These are phyloP conservation scores for Matsumurasca onukii DNA, from an alignment of 1,140 invertebrate species.

Conservation along the genomic window DNA sequence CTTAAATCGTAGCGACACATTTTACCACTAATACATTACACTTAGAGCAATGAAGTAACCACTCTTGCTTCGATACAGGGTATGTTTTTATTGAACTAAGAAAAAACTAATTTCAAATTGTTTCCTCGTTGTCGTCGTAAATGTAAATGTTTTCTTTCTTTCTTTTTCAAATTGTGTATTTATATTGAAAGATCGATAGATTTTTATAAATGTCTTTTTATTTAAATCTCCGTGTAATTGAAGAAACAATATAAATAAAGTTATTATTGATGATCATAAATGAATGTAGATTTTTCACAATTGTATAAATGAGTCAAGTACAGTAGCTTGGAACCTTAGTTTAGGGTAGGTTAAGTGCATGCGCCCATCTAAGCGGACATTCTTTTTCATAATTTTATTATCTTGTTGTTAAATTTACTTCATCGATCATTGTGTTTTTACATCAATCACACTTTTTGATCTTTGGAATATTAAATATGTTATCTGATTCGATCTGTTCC, in stretches of 20 bases:
- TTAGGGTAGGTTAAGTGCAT: slow-evolving; percentile 21
- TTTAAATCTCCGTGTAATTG: slow-evolving; percentile 34
- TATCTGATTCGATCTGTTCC: background rate
- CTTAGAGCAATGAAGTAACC: slow-evolving; percentile 35
- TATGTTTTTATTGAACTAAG: slow-evolving; percentile 39
- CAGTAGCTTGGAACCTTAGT: slow-evolving; percentile 8
- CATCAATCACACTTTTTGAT: background rate
- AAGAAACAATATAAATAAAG: slow-evolving; percentile 32
- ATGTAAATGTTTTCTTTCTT: slow-evolving; percentile 35
- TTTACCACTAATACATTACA: slow-evolving; percentile 24
- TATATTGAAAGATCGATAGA: slow-evolving; percentile 36
- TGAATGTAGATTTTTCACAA: slow-evolving; percentile 40
- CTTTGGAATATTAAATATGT: slow-evolving; percentile 2
- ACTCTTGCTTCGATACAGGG: slow-evolving; percentile 40
- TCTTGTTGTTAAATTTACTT: slow-evolving; percentile 4
- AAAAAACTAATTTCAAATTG: slow-evolving; percentile 37
- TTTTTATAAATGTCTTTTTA: slow-evolving; percentile 33
- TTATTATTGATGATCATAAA: slow-evolving; percentile 33
- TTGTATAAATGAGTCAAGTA: slow-evolving; percentile 26
- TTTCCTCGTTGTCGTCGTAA: slow-evolving; percentile 32
- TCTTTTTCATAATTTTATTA: slow-evolving; percentile 16
- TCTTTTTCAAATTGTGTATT: slow-evolving; percentile 34
- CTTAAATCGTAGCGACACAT: slow-evolving; percentile 20
- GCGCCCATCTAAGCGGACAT: background rate
- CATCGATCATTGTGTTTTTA: background rate